Percentiles rank a stretch among this genome's conserved stretches.
phyloP scores from a whole-genome alignment of 2,888 invertebrate genomes.

The Diaprepes abbreviatus region DNA sequence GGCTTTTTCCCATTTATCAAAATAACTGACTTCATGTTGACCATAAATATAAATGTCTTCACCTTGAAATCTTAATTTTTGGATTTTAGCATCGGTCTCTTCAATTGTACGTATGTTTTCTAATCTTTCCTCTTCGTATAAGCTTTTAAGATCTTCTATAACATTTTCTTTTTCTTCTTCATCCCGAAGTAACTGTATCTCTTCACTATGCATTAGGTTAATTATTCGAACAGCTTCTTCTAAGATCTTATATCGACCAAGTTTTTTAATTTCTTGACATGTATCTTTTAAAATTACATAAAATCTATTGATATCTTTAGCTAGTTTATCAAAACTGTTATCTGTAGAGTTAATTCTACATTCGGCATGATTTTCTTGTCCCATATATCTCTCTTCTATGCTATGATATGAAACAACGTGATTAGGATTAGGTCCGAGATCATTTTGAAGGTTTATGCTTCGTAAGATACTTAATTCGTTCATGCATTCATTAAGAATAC shows the following conservation, averaged over 20 bases:
- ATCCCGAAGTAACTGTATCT: slow-evolving; percentile 47
- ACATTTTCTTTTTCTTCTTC: slow-evolving; percentile 46
- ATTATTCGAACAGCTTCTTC: slow-evolving; percentile 32
- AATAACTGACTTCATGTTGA: slow-evolving; percentile 50
- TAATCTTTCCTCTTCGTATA: slow-evolving; percentile 50
- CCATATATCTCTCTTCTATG: slow-evolving; percentile 52
- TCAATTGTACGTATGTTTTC: slow-evolving; percentile 51
- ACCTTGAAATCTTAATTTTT: slow-evolving; percentile 51
- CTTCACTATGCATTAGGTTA: slow-evolving; percentile 50
- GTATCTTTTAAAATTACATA: slow-evolving; percentile 48
- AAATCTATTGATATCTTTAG: slow-evolving; percentile 52
- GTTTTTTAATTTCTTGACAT: slow-evolving; percentile 45
- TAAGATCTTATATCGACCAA: slow-evolving; percentile 37
- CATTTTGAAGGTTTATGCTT: slow-evolving; percentile 51
- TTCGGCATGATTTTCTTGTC: slow-evolving; percentile 52
- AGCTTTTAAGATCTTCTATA: slow-evolving; percentile 49
- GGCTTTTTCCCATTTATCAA: slow-evolving; percentile 58
- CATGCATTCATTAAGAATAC: slow-evolving; percentile 50
- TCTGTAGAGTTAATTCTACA: slow-evolving; percentile 49
- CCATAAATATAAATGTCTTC: slow-evolving; percentile 52
- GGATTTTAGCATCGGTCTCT: slow-evolving; percentile 53
- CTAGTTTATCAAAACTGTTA: slow-evolving; percentile 54
- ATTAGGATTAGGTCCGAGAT: slow-evolving; percentile 23
- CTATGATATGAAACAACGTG: slow-evolving; percentile 35
- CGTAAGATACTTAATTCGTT: slow-evolving; percentile 53